phyloP scores from a whole-genome alignment of 2,888 invertebrate species.

The Salpingus planirostris region DNA sequence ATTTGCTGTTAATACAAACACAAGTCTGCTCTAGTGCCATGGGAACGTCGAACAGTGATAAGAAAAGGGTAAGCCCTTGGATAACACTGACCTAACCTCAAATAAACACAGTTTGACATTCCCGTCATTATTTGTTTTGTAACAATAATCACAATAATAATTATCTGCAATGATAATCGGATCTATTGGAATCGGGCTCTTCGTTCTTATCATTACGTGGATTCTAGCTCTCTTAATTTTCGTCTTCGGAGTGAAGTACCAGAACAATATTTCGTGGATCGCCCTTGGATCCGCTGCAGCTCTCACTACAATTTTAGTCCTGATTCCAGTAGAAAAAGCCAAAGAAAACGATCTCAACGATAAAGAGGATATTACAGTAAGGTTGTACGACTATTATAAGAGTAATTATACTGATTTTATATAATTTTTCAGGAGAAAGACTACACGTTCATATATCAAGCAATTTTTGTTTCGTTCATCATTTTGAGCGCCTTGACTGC shows the following conservation, averaged over 20 bases:
- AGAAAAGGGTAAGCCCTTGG: no score
- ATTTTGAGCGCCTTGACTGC: slow-evolving; percentile 41
- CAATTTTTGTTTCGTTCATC: slow-evolving; percentile 41
- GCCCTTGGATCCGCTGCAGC: slow-evolving; percentile 47
- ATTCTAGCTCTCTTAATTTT: slow-evolving; percentile 53
- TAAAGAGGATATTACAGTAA: slow-evolving; percentile 14
- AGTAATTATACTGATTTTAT: slow-evolving; percentile 1
- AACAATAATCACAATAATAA: no score
- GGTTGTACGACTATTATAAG: slow-evolving; percentile 2
- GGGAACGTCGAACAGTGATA: no score
- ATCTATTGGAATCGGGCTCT: slow-evolving; percentile 56
- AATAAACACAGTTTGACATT: no score
- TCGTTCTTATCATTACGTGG: slow-evolving; percentile 58
- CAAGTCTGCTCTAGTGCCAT: no score
- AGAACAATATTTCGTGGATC: slow-evolving; percentile 55
- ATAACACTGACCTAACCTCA: no score
- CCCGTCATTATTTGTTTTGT: no score
- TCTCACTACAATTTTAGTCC: slow-evolving; percentile 50
- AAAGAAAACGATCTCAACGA: no score
- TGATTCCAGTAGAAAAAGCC: slow-evolving; percentile 46
- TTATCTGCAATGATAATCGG: slow-evolving; percentile 30
- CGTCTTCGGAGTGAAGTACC: slow-evolving; percentile 55
- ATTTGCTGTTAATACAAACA: no score
- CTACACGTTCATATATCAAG: slow-evolving; percentile 46
- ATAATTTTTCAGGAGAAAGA: slow-evolving; percentile 45